These are phyloP conservation scores for Cheirogaleus major DNA, from an alignment of 2,797 vertebrate genomes.

Conservation along the genomic window DNA sequence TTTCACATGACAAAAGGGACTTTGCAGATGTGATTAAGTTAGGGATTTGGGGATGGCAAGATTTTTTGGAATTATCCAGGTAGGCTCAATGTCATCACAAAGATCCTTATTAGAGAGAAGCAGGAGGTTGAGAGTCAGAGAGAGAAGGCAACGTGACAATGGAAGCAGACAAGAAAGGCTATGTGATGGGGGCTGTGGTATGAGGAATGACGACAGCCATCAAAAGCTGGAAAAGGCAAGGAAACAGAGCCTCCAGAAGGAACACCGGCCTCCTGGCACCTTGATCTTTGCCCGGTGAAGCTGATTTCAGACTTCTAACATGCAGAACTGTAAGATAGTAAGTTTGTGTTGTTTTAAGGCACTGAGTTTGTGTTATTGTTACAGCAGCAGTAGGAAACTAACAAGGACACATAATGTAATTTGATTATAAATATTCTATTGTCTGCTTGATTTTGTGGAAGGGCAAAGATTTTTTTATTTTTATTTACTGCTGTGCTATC, in stretches of 20 bases:
- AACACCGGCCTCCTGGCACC: background rate
- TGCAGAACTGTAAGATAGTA: background rate
- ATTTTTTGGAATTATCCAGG: background rate
- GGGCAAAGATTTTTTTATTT: background rate
- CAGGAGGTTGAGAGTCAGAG: background rate
- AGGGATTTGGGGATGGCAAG: background rate
- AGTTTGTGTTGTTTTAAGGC: background rate
- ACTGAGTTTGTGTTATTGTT: background rate
- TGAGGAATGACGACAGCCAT: background rate
- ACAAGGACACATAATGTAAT: background rate
- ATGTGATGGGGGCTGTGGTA: accelerated
- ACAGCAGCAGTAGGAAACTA: background rate
- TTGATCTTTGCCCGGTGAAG: background rate
- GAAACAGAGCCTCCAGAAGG: background rate
- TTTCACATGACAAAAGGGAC: background rate
- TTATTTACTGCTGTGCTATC: background rate
- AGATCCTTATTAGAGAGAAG: background rate
- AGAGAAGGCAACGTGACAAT: background rate
- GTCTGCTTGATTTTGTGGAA: background rate
- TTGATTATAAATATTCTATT: background rate
- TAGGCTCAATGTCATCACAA: background rate
- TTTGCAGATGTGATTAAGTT: background rate
- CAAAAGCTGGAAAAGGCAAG: background rate
- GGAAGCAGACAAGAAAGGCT: background rate
- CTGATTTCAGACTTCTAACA: background rate